Evolutionary conservation across 2,888 invertebrate genomes (phyloP).

Genomic region (Odontomyia ornata): DNA sequence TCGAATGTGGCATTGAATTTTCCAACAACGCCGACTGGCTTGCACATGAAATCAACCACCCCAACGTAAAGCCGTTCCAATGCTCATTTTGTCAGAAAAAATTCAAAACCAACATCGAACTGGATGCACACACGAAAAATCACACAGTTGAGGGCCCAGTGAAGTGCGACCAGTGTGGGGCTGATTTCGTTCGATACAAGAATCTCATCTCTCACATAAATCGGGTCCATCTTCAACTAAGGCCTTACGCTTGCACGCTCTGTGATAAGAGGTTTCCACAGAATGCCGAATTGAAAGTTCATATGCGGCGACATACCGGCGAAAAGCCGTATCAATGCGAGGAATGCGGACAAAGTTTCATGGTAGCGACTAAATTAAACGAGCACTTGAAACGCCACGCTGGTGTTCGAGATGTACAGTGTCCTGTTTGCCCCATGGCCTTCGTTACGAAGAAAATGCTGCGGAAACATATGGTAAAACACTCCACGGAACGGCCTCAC

Average conservation of each 20-base stretch:
- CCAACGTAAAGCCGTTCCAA: slow-evolving; percentile 17
- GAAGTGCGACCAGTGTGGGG: slow-evolving; percentile 51
- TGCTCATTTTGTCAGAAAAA: slow-evolving; percentile 34
- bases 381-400: slow-evolving; percentile 51
- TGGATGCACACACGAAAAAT: slow-evolving; percentile 29
- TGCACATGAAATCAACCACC: slow-evolving; percentile 39
- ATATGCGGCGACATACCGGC: slow-evolving; percentile 50
- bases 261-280: slow-evolving; percentile 51
- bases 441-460: slow-evolving; percentile 30
- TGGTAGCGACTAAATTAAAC: slow-evolving; percentile 48
- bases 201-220: slow-evolving; percentile 50
- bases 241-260: slow-evolving; percentile 47
- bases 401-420: slow-evolving; percentile 50
- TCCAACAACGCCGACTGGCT: slow-evolving; percentile 22
- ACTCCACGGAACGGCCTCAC: slow-evolving; percentile 27
- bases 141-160: slow-evolving; percentile 47
- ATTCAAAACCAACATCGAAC: background rate
- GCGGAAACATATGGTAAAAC: slow-evolving; percentile 24
- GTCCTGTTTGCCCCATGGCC: slow-evolving; percentile 48
- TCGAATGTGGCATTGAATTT: slow-evolving; percentile 45
- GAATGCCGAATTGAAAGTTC: slow-evolving; percentile 49
- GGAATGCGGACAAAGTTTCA: slow-evolving; percentile 48
- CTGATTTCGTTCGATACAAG: slow-evolving; percentile 50
- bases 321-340: slow-evolving; percentile 52
- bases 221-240: slow-evolving; percentile 50